Percentiles rank a stretch among this genome's conserved stretches.
Conservation (phyloP, 2,797 vertebrate species). For the Agapornis canus region DNA sequence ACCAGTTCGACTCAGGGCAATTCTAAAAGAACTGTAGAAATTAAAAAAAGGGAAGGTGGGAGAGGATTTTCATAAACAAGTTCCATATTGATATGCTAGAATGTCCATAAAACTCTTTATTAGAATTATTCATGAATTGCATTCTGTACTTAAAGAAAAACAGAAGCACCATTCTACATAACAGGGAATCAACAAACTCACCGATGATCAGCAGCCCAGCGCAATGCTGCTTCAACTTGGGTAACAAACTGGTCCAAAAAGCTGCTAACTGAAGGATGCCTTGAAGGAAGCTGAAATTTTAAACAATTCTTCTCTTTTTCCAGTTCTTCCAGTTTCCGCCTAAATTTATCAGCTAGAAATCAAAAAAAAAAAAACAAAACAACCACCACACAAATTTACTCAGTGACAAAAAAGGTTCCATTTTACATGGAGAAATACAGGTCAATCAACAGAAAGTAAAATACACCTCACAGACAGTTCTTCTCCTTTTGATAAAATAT, state of each 20-base stretch:
- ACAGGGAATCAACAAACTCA: constrained; percentile 36
- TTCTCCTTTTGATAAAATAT: neutral
- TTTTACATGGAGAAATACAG: neutral
- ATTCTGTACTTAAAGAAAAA: neutral
- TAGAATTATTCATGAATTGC: neutral
- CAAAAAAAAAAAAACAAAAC: neutral
- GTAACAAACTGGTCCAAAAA: constrained; percentile 81
- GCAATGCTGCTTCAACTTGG: constrained; percentile 77
- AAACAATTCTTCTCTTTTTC: constrained; percentile 78
- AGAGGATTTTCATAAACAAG: neutral
- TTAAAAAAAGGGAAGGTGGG: rapidly evolving
- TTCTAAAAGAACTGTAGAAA: neutral
- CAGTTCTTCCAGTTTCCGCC: constrained; percentile 85
- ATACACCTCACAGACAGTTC: neutral
- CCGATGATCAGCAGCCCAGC: constrained; percentile 29
- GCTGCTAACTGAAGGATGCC: constrained; percentile 78
- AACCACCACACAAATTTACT: neutral
- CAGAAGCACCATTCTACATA: neutral
- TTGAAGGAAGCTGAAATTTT: constrained; percentile 85
- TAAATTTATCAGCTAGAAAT: constrained; percentile 83
- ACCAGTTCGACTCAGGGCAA: neutral
- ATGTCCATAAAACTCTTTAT: neutral
- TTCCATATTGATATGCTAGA: neutral
- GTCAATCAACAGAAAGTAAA: neutral
- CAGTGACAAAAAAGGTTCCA: neutral